These are phyloP conservation scores for Parnassius mnemosyne DNA, from an alignment of 2,888 invertebrate genomes.

Conservation along the genomic window DNA sequence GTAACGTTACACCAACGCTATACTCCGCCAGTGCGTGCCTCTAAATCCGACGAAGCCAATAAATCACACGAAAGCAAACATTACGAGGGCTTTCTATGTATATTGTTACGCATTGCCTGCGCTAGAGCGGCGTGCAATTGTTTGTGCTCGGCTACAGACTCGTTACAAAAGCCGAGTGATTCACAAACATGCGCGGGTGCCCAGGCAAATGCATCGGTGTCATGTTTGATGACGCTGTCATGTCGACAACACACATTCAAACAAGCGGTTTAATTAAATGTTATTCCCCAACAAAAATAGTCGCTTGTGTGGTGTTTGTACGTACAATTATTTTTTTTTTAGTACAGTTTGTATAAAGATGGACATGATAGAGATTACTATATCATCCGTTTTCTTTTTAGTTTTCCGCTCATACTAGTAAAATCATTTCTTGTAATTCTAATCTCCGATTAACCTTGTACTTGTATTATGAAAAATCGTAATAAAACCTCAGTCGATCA, in stretches of 20 bases:
- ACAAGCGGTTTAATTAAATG: constrained; percentile 22
- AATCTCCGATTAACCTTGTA: no score
- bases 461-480: no score
- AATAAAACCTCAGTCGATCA: no score
- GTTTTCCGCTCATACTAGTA: no score
- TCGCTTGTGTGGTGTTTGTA: background rate
- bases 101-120: constrained; percentile 63
- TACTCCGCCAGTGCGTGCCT: constrained; percentile 59
- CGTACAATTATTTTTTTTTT: background rate
- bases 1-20: constrained; percentile 65
- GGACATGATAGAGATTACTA: no score
- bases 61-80: constrained; percentile 81
- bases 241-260: constrained; percentile 26
- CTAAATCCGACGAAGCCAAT: constrained; percentile 79
- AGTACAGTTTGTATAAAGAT: background rate
- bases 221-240: constrained; percentile 31
- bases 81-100: constrained; percentile 66
- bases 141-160: constrained; percentile 53
- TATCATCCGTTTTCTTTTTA: no score
- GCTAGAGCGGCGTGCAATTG: constrained; percentile 46
- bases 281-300: constrained; percentile 8
- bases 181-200: constrained; percentile 54
- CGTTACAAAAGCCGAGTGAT: constrained; percentile 63
- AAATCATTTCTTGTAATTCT: no score
- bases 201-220: constrained; percentile 35